Evolutionary conservation across 2,888 invertebrate genomes (phyloP).

Genomic region (Lacanobia oleracea): DNA sequence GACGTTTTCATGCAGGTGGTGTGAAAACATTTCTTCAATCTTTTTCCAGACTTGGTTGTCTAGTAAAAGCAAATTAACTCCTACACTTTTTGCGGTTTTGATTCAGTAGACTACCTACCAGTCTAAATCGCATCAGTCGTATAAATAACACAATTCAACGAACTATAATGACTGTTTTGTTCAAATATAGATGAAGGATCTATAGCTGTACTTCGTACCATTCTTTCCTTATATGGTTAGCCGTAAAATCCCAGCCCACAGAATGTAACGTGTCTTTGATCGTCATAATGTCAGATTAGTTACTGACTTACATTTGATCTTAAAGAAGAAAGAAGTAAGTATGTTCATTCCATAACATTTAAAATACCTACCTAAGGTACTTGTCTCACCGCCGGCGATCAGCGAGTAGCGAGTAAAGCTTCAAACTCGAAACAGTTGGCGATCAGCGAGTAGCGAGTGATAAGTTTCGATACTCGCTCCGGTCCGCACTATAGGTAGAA

Average conservation of each 20-base stretch:
- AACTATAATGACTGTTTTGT: conserved; percentile 21
- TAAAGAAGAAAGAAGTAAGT: no score
- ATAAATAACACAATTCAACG: conserved; percentile 21
- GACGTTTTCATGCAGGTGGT: no score
- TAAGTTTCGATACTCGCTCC: no score
- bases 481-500: no score
- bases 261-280: neutral
- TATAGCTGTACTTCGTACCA: conserved; percentile 5
- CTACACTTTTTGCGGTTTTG: neutral
- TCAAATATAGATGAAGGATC: conserved; percentile 11
- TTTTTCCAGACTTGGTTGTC: neutral
- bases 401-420: no score
- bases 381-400: no score
- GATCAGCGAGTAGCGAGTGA: no score
- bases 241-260: conserved; percentile 14
- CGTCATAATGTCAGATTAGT: conserved; percentile 1
- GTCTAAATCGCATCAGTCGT: neutral
- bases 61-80: neutral
- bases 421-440: no score
- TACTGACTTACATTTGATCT: neutral
- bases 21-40: neutral
- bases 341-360: no score
- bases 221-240: conserved; percentile 6
- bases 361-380: no score
- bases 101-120: neutral